Evolutionary conservation across 2,113 vertebrate genomes (phyloP), one percentile per base, ranked within the genome.

Genomic region (Lycocorax pyrrhopterus): DNA sequence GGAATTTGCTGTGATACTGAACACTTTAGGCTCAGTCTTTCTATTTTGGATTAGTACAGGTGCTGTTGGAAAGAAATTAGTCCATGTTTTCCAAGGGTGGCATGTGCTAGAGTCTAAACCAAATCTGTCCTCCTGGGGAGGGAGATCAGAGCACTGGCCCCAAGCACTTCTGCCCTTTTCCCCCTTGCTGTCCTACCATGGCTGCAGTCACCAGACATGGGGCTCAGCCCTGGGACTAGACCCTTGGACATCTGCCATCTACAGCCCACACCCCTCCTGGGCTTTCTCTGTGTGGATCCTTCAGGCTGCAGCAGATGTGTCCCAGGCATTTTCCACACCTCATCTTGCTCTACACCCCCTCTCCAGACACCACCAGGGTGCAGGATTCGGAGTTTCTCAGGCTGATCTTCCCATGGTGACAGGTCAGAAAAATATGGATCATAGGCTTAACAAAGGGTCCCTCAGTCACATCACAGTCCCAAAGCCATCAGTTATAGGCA

Each of bases 41-140:
- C 62, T 35, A 5, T 58, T 84, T 88, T 74, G 32, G 51, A 89
- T 56, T 77, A 59, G 10, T 16, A 44, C 4, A 29, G 32, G 10
- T 59, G 29, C 26, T 63, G 39, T 63, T 69, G 8, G 37, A 60
- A 64, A 86, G 16, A 82, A 66, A 62, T 35, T 5, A 55, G 33
- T 56, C 47, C 13, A 25, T 39, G 17, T 73, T 89, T 77, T 66
- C 11, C 49, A 44, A 58, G 16, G 16, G 12, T 18, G 2, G 12
- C 5, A 9, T 2, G 0, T 39, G 26, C 41, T 84, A 3, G 32
- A 60, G 14, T 43, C 22, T 39, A 72, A 52, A 16, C 7, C 63
- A 0, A 0, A 16, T 37, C 26, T 51, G 29, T 59, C 64, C 49
- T 59, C 1, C 7, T 1, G 4, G 1, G 30, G 25, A 78, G 47